These are phyloP conservation scores for Bombus impatiens DNA, from an alignment of 1,140 invertebrate species.

Conservation along the genomic window DNA sequence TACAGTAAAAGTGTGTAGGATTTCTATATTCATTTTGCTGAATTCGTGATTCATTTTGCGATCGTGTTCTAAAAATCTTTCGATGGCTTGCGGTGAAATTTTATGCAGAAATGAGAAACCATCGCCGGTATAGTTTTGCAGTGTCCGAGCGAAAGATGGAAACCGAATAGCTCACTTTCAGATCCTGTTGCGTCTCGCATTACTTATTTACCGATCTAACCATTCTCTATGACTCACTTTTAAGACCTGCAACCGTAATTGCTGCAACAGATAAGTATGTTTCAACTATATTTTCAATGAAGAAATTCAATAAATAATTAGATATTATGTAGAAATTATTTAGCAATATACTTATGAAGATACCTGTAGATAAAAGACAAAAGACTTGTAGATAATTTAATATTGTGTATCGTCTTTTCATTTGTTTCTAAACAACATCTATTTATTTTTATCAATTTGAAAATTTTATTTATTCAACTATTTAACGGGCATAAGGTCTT, in stretches of 20 bases:
- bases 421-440: too few species aligned
- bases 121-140: background rate
- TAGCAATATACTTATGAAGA: background rate
- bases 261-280: conserved; percentile 5
- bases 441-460: too few species aligned
- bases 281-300: background rate
- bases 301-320: background rate
- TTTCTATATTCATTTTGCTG: too few species aligned
- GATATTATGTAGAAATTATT: background rate
- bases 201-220: conserved; percentile 42
- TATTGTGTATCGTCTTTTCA: background rate
- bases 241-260: conserved; percentile 45
- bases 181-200: conserved; percentile 64
- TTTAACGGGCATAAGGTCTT: too few species aligned
- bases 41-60: too few species aligned
- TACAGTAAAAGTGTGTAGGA: too few species aligned
- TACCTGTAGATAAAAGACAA: background rate
- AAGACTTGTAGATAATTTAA: background rate
- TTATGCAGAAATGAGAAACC: background rate
- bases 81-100: background rate
- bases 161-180: conserved; percentile 68
- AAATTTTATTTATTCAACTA: background rate
- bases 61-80: background rate
- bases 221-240: conserved; percentile 55
- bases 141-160: conserved; percentile 38